Evolutionary conservation across 2,113 vertebrate species (phyloP).

Genomic region (Sylvietta virens): DNA sequence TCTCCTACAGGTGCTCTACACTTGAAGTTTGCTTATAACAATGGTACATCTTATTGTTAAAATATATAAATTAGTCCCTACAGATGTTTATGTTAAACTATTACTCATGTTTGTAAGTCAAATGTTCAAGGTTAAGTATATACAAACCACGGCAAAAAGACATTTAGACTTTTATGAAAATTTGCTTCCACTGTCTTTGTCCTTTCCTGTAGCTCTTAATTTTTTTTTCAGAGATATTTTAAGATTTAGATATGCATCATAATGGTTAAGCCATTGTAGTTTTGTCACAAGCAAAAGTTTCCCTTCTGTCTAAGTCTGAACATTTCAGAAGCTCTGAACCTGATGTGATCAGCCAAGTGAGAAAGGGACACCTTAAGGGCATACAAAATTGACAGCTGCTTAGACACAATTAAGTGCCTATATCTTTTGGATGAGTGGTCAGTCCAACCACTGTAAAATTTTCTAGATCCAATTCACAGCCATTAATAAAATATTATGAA

Average conservation of each 20-base stretch:
- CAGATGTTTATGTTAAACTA: not conserved
- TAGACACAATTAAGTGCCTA: slow-evolving; percentile 34
- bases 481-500: slow-evolving; percentile 32
- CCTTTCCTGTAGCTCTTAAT: not conserved
- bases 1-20: not conserved
- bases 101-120: not conserved
- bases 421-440: slow-evolving; percentile 38
- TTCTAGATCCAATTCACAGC: not conserved
- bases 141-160: not conserved
- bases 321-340: not conserved
- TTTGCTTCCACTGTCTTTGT: not conserved
- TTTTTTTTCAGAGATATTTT: not conserved
- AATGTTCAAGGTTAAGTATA: not conserved
- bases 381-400: slow-evolving; percentile 44
- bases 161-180: not conserved
- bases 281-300: slow-evolving; percentile 9
- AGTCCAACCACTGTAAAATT: slow-evolving; percentile 12
- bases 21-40: not conserved
- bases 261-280: not conserved
- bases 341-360: slow-evolving; percentile 24
- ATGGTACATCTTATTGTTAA: not conserved
- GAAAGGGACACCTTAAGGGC: slow-evolving; percentile 21
- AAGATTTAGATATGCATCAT: not conserved
- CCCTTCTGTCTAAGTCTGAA: not conserved
- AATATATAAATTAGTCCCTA: not conserved